phyloP scores from a whole-genome alignment of 2,888 invertebrate genomes.

The Perizoma flavofasciatum region DNA sequence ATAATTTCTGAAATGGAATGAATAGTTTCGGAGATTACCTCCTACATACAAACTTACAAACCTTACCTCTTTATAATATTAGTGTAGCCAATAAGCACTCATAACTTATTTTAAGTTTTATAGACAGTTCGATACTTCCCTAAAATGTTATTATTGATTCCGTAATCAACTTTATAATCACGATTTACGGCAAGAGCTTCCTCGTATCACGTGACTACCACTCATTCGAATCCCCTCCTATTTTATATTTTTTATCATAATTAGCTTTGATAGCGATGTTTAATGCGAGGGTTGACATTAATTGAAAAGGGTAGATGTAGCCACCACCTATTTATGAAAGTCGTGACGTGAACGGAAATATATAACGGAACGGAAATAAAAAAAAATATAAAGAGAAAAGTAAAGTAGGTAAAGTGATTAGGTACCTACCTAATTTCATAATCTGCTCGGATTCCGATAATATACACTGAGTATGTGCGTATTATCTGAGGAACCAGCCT shows the following conservation, averaged over 20 bases:
- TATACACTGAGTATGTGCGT: too few species aligned
- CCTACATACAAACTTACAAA: too few species aligned
- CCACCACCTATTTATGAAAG: conserved; percentile 13
- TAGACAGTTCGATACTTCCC: background rate
- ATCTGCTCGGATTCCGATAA: too few species aligned
- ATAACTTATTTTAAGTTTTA: too few species aligned
- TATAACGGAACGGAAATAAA: too few species aligned
- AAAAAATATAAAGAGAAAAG: conserved; percentile 1
- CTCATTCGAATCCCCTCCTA: conserved; percentile 42
- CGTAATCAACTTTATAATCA: conserved; percentile 25
- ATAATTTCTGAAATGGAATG: too few species aligned
- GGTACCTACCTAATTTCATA: too few species aligned
- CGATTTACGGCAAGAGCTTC: conserved; percentile 19
- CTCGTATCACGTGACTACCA: conserved; percentile 53
- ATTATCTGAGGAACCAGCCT: too few species aligned
- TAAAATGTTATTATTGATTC: conserved; percentile 16
- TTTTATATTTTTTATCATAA: conserved; percentile 40
- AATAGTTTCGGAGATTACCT: too few species aligned
- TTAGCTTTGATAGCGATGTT: conserved; percentile 36
- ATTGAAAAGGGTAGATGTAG: conserved; percentile 35
- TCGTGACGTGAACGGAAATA: conserved; percentile 19
- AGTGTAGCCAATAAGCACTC: too few species aligned
- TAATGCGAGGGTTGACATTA: conserved; percentile 33
- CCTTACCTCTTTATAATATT: too few species aligned
- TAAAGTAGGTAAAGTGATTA: background rate